phyloP scores from a whole-genome alignment of 1,140 invertebrate species.

The Hycleus phaleratus region DNA sequence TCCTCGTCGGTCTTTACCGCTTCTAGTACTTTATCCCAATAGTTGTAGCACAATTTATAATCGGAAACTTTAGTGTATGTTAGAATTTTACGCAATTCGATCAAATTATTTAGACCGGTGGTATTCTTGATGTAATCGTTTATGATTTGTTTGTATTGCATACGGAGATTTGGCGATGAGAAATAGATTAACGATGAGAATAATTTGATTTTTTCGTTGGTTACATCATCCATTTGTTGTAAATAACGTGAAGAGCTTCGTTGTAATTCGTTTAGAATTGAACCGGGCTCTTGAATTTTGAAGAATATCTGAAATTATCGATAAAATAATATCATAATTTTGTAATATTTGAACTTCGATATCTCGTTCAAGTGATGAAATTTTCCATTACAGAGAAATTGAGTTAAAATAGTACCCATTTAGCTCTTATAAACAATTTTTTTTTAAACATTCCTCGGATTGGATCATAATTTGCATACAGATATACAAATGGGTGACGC shows the following conservation, averaged over 20 bases:
- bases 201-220: constrained; percentile 22
- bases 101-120: constrained; percentile 22
- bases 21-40: constrained; percentile 38
- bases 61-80: constrained; percentile 42
- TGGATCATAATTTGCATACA: no score
- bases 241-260: constrained; percentile 27
- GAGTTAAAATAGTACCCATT: no score
- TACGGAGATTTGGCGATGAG: constrained; percentile 34
- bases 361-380: no score
- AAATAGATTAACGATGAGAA: constrained; percentile 29
- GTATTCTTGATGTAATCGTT: constrained; percentile 30
- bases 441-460: no score
- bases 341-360: no score
- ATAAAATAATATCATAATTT: no score
- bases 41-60: constrained; percentile 36
- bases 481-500: no score
- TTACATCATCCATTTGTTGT: constrained; percentile 27
- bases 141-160: constrained; percentile 32
- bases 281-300: constrained; percentile 36
- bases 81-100: constrained; percentile 39
- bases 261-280: constrained; percentile 30
- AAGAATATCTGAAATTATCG: constrained; percentile 27
- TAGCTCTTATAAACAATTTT: no score
- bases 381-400: no score
- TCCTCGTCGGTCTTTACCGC: constrained; percentile 28